phyloP scores from a whole-genome alignment of 2,797 vertebrate genomes.

The Phalanger gymnotis region DNA sequence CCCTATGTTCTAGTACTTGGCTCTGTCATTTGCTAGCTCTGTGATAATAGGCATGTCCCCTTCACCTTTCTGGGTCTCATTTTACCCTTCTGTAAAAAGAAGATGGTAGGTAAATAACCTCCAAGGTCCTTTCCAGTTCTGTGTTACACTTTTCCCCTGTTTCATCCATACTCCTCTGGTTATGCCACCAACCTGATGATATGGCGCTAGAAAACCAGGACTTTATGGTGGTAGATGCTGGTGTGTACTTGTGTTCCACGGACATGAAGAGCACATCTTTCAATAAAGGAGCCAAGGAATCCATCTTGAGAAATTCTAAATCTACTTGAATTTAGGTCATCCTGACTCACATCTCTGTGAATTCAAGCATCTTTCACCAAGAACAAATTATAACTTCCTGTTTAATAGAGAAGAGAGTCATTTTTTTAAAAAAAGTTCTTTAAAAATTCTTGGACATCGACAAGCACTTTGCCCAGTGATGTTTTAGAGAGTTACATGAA shows the following conservation, averaged over 20 bases:
- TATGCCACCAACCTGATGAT: neutral
- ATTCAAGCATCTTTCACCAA: neutral
- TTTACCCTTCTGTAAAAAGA: neutral
- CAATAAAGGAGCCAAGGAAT: too few species aligned
- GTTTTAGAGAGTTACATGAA: neutral
- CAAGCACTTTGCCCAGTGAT: neutral
- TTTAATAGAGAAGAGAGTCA: neutral
- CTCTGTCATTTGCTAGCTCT: neutral
- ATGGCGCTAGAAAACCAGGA: too few species aligned
- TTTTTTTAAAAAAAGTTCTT: neutral
- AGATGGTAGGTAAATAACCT: neutral
- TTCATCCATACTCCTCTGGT: neutral
- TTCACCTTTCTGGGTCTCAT: neutral
- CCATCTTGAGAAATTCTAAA: neutral
- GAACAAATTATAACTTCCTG: neutral
- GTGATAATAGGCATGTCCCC: too few species aligned
- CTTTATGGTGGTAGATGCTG: too few species aligned
- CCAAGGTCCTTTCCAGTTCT: neutral
- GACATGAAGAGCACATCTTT: too few species aligned
- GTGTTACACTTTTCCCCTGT: neutral
- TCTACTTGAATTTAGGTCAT: neutral
- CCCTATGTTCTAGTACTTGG: too few species aligned
- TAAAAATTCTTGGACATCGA: neutral
- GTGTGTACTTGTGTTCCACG: too few species aligned
- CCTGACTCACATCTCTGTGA: neutral